Percentiles rank a stretch among this genome's conserved stretches.
Conservation (phyloP, 2,797 vertebrate species). For the Dipus sagitta region DNA sequence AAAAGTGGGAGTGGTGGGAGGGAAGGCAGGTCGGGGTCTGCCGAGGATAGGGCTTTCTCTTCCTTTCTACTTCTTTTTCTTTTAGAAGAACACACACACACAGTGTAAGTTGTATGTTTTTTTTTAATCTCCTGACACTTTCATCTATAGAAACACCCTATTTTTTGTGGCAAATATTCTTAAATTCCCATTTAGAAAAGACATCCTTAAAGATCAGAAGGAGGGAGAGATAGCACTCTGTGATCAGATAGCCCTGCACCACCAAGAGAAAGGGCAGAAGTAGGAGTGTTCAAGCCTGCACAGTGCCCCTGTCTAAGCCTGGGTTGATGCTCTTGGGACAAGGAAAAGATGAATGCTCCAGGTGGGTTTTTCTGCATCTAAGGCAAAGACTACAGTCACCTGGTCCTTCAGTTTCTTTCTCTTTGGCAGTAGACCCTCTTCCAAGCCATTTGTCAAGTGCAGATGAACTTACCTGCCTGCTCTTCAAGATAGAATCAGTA, state of each 20-base stretch:
- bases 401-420: neutral
- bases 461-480: neutral
- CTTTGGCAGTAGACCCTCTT: neutral
- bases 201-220: neutral
- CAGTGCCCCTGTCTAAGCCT: neutral
- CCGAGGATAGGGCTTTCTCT: neutral
- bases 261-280: neutral
- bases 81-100: neutral
- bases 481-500: neutral
- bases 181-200: constrained; percentile 2
- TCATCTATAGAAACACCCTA: constrained; percentile 22
- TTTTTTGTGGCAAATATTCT: neutral
- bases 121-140: neutral
- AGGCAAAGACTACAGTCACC: neutral
- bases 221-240: neutral
- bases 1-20: neutral
- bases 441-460: neutral
- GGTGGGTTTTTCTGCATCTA: neutral
- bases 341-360: neutral
- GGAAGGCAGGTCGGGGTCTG: neutral
- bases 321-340: neutral
- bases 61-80: neutral
- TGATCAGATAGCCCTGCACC: neutral
- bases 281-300: fast-evolving
- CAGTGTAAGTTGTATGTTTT: neutral